Percentiles rank a stretch among this genome's conserved stretches.
These are phyloP conservation scores for Nysson spinosus DNA, from an alignment of 2,888 invertebrate genomes.

Conservation along the genomic window DNA sequence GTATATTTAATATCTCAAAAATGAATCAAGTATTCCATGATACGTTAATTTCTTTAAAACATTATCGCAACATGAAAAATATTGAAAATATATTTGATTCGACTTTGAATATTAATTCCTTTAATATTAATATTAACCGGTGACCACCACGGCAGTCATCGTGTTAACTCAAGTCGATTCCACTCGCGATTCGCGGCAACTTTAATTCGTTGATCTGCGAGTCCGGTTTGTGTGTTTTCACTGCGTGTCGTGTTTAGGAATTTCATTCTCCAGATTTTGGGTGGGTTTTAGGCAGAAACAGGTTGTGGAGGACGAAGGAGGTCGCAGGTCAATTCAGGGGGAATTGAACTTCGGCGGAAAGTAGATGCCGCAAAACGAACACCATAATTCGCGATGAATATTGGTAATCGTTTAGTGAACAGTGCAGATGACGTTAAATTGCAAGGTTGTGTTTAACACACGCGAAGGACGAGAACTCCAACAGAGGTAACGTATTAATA, in stretches of 20 bases:
- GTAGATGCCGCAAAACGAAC: too few relatives aligned
- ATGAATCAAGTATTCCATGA: background rate
- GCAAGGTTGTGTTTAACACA: slow-evolving; percentile 39
- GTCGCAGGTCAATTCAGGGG: background rate
- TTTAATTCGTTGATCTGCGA: slow-evolving; percentile 37
- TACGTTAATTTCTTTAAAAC: too few relatives aligned
- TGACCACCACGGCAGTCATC: too few relatives aligned
- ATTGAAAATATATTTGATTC: too few relatives aligned
- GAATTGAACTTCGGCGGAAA: too few relatives aligned
- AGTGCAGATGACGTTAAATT: slow-evolving; percentile 60
- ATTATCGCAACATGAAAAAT: too few relatives aligned
- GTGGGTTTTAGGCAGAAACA: slow-evolving; percentile 36
- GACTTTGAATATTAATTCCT: too few relatives aligned
- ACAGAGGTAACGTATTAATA: slow-evolving; percentile 21
- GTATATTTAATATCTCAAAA: slow-evolving; percentile 5
- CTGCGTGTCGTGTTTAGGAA: slow-evolving; percentile 35
- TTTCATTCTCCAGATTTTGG: slow-evolving; percentile 37
- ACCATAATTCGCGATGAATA: too few relatives aligned
- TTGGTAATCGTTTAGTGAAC: too few relatives aligned
- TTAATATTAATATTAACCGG: too few relatives aligned
- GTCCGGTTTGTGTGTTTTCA: slow-evolving; percentile 47
- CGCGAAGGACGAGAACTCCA: slow-evolving; percentile 18
- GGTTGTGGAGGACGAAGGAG: slow-evolving; percentile 8
- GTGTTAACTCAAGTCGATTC: slow-evolving; percentile 19
- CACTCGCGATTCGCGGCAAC: slow-evolving; percentile 33